These are phyloP conservation scores for Penelope pileata DNA, from an alignment of 2,113 vertebrate genomes.

Conservation along the genomic window DNA sequence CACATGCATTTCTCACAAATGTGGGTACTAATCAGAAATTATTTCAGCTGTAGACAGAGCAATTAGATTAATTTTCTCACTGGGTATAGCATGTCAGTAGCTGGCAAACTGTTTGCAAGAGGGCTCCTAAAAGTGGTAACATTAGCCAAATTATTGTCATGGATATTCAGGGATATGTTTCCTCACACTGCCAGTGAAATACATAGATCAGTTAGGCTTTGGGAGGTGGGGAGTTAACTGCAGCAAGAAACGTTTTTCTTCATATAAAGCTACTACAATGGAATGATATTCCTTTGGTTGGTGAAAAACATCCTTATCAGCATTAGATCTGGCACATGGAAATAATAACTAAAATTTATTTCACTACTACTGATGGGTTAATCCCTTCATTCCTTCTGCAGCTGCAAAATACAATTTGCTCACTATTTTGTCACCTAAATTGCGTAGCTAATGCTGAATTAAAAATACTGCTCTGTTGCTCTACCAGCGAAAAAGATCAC, in stretches of 20 bases:
- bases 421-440: background rate
- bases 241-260: background rate
- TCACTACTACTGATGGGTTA: background rate
- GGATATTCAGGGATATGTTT: conserved; percentile 43
- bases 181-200: background rate
- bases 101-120: conserved; percentile 39
- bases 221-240: background rate
- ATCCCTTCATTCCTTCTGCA: background rate
- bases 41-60: conserved; percentile 40
- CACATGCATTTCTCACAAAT: background rate
- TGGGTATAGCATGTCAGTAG: conserved; percentile 29
- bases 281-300: background rate
- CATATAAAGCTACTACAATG: background rate
- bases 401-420: background rate
- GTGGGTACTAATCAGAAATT: background rate
- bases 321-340: background rate
- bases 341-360: background rate
- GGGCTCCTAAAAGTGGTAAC: conserved; percentile 17
- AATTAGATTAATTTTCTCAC: conserved; percentile 56
- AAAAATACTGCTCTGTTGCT: background rate
- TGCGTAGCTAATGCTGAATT: background rate
- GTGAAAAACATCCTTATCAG: background rate
- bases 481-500: background rate
- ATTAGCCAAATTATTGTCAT: conserved; percentile 59
- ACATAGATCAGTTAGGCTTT: background rate